phyloP scores from a whole-genome alignment of 2,797 vertebrate species.

The Mus spretus region DNA sequence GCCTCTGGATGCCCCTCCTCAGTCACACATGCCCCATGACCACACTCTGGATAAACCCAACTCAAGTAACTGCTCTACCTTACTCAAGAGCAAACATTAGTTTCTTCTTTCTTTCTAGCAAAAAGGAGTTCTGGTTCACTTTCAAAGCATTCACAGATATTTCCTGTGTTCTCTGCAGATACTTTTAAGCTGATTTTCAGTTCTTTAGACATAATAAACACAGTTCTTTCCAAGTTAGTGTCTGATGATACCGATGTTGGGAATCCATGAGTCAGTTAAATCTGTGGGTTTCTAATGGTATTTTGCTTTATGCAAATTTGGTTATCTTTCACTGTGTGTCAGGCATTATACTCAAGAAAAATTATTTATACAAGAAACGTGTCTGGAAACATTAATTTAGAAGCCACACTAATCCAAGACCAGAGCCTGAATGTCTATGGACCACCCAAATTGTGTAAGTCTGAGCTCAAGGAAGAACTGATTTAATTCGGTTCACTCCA shows the following conservation, averaged over 20 bases:
- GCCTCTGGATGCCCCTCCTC: not conserved
- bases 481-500: slow-evolving; percentile 1
- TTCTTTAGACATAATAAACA: slow-evolving; percentile 53
- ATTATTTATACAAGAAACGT: slow-evolving; percentile 47
- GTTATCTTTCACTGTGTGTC: slow-evolving; percentile 56
- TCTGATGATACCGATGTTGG: not conserved
- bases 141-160: slow-evolving; percentile 21
- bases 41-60: not conserved
- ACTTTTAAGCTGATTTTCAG: slow-evolving; percentile 9
- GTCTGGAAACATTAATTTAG: slow-evolving; percentile 45
- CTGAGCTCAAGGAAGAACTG: slow-evolving; percentile 5
- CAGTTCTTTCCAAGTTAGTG: not conserved
- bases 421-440: slow-evolving; percentile 10
- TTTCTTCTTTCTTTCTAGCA: slow-evolving; percentile 26
- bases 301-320: slow-evolving; percentile 46
- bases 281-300: not conserved
- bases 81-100: not conserved
- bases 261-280: not conserved
- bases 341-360: slow-evolving; percentile 53
- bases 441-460: not conserved
- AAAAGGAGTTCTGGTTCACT: slow-evolving; percentile 50
- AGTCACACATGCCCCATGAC: not conserved
- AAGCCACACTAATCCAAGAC: slow-evolving; percentile 52
- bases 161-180: not conserved
- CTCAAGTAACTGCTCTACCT: not conserved